Evolutionary conservation across 2,113 vertebrate genomes (phyloP).

Genomic region (Clupea harengus): DNA sequence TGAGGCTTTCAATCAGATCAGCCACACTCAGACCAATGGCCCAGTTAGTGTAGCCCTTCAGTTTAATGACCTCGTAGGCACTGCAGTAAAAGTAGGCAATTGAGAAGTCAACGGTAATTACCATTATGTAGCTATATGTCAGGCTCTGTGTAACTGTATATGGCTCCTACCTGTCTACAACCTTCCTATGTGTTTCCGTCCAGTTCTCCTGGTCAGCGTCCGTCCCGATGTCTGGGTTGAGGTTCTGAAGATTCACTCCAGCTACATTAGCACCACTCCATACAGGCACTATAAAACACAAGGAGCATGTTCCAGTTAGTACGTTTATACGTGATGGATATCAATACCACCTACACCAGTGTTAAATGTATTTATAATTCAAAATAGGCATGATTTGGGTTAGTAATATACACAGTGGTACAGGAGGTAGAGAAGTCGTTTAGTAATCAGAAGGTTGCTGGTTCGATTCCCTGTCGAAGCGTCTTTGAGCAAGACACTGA

Average conservation of each 20-base stretch:
- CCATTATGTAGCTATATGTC: background rate
- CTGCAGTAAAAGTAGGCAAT: conserved; percentile 35
- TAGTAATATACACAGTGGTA: too few species aligned
- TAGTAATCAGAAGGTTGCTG: too few species aligned
- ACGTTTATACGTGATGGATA: too few species aligned
- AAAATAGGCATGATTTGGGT: too few species aligned
- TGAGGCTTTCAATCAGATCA: conserved; percentile 51
- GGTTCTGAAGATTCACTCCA: conserved; percentile 50
- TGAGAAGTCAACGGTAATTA: background rate
- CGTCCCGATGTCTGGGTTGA: conserved; percentile 42
- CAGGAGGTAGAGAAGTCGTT: too few species aligned
- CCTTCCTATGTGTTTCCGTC: conserved; percentile 50
- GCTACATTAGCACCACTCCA: conserved; percentile 58
- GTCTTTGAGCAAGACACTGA: too few species aligned
- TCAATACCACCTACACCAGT: too few species aligned
- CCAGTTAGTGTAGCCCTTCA: conserved; percentile 63
- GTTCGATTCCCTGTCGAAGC: too few species aligned
- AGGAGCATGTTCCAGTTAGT: too few species aligned
- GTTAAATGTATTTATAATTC: too few species aligned
- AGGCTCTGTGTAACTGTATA: background rate
- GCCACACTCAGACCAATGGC: conserved; percentile 59
- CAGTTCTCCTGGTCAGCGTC: conserved; percentile 48
- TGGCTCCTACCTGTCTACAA: conserved; percentile 51
- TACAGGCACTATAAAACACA: conserved; percentile 43
- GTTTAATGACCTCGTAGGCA: conserved; percentile 55